Conservation (phyloP, 2,113 vertebrate genomes). For the Perca fluviatilis region DNA sequence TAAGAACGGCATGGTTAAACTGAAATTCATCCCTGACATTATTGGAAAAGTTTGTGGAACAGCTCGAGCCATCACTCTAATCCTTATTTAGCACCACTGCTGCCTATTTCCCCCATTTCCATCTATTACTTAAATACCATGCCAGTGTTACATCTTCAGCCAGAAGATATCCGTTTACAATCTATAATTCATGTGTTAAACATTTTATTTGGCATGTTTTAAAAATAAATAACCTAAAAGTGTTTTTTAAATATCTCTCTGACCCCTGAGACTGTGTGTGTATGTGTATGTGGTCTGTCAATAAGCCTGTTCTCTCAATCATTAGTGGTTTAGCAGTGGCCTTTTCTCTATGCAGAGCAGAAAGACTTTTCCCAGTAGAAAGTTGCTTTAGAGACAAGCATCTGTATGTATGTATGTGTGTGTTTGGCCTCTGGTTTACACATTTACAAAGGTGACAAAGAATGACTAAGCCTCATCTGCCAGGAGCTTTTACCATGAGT, state of each 20-base stretch:
- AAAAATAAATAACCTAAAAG: constrained; percentile 65
- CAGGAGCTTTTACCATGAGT: constrained; percentile 92
- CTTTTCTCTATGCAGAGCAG: constrained; percentile 41
- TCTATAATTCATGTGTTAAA: constrained; percentile 68
- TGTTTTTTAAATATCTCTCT: constrained; percentile 62
- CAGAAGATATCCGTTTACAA: constrained; percentile 60
- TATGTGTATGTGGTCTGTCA: constrained; percentile 5
- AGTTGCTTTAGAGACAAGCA: constrained; percentile 59
- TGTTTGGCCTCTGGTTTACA: constrained; percentile 66
- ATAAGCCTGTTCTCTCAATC: constrained; percentile 43
- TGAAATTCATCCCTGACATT: not conserved
- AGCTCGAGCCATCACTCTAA: constrained; percentile 24
- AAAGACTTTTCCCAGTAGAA: constrained; percentile 57
- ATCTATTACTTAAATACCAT: constrained; percentile 43
- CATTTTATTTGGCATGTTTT: constrained; percentile 62
- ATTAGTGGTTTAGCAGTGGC: constrained; percentile 51
- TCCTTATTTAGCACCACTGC: constrained; percentile 30
- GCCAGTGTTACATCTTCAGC: constrained; percentile 51
- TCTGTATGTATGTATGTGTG: constrained; percentile 19
- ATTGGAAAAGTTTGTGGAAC: constrained; percentile 5
- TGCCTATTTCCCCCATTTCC: constrained; percentile 26
- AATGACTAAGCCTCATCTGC: constrained; percentile 89
- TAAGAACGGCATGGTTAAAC: not conserved
- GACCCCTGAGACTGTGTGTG: constrained; percentile 38
- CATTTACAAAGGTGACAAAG: constrained; percentile 86